These are phyloP conservation scores for Actinemys pallida DNA, from an alignment of 2,113 vertebrate species.

Conservation along the genomic window DNA sequence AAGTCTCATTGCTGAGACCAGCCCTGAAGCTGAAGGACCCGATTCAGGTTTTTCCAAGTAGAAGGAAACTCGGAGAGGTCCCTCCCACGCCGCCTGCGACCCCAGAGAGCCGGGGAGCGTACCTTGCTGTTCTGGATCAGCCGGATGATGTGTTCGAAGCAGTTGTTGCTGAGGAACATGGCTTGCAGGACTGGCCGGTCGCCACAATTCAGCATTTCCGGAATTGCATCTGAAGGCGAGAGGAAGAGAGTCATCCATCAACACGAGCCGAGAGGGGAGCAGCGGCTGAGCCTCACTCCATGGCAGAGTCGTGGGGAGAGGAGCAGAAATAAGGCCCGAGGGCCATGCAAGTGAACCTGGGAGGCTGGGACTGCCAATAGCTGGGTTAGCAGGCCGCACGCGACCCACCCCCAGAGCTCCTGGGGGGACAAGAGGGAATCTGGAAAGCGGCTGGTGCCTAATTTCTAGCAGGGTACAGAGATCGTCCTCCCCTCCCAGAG, in stretches of 20 bases:
- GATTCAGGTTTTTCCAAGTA: background rate
- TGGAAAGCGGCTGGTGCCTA: background rate
- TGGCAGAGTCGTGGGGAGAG: background rate
- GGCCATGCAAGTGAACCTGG: background rate
- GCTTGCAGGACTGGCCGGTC: conserved; percentile 95
- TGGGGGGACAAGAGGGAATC: background rate
- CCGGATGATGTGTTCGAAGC: conserved; percentile 96
- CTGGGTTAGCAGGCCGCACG: no score
- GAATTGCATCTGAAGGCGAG: conserved; percentile 85
- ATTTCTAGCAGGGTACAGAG: background rate
- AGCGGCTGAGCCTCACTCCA: background rate
- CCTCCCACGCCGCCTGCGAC: background rate
- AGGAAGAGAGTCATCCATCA: background rate
- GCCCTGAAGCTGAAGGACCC: background rate
- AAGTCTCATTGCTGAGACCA: background rate
- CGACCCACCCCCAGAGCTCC: background rate
- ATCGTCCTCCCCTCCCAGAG: background rate
- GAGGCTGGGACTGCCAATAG: background rate
- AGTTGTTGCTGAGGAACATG: conserved; percentile 97
- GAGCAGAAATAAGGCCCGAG: background rate
- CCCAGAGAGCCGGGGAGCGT: background rate
- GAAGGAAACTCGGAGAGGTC: background rate
- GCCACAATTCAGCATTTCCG: conserved; percentile 91
- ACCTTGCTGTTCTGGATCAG: conserved; percentile 99
- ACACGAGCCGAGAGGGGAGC: background rate